Base-by-base conservation (phyloP, 2,113 vertebrate species). In the Bos indicus region DNA sequence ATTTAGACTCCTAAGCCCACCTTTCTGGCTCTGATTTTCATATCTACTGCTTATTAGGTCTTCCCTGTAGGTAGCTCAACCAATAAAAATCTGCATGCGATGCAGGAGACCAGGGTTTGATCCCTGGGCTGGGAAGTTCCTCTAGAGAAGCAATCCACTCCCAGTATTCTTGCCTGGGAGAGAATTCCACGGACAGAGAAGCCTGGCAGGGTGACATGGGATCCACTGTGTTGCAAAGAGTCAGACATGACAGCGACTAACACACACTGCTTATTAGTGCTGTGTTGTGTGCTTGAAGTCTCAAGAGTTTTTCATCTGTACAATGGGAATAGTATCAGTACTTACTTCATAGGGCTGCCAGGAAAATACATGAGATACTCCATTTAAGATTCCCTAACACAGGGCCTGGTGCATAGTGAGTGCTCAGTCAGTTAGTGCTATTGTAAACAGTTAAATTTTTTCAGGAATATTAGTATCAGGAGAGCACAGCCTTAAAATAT, bases 291-390 rank as follows among this genome's bases (percentile, higher is more conserved):
- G 64, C 64, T 62, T 9, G 56, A 19, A 59, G n/a, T 19, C 26
- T 28, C 40, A 77, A 80, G 36, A 80, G 85, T 46, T 36, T 94
- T 95, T 46, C 1, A n/a, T 92, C 97, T 97, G 88, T 64, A 48
- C 90, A 96, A 57, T 0, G 0, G 91, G 4, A 51, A 28, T 83
- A 43, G 10, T 92, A 85, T 54, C 4, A 13, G 16, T 7, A 15
- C 12, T 12, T 54, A 19, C 26, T 40, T 95, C 17, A n/a, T 78
- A 56, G 82, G 33, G 40, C 59, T 60, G 7, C 52, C 14, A 2
- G 51, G 40, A 82, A 40, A 85, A 77, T 3, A 3, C 0, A 21
- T 15, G 36, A 81, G 28, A 26, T 67, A 26, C 1, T 87, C 3
- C 60, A 2, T 60, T 6, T 36, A n/a, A 59, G 78, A 25, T 64